Conservation (phyloP, 2,888 invertebrate genomes). For the Nomada flava region DNA sequence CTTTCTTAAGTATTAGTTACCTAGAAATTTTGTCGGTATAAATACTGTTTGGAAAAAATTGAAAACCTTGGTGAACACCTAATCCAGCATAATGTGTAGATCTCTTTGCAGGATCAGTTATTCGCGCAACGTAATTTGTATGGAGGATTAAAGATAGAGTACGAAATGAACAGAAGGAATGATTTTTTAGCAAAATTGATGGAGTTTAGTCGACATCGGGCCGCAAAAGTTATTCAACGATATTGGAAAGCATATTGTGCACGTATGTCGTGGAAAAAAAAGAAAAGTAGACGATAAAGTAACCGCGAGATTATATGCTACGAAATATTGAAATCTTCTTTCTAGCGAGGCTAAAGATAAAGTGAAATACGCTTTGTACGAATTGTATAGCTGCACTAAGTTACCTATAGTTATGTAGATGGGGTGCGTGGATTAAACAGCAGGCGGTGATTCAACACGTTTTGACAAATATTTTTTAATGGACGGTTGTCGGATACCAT, state of each 20-base stretch:
- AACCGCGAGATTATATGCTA: too few relatives aligned
- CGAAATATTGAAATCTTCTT: too few relatives aligned
- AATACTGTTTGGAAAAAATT: not conserved
- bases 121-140: slow-evolving; percentile 69
- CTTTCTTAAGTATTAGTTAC: not conserved
- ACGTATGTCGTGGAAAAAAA: slow-evolving; percentile 70
- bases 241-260: slow-evolving; percentile 76
- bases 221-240: slow-evolving; percentile 78
- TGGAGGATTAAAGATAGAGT: slow-evolving; percentile 73
- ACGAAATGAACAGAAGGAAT: slow-evolving; percentile 66
- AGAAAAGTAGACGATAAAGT: slow-evolving; percentile 66
- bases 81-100: too few relatives aligned
- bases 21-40: too few relatives aligned
- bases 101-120: slow-evolving; percentile 64
- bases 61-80: not conserved
- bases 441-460: too few relatives aligned
- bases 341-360: too few relatives aligned
- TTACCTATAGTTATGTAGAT: too few relatives aligned
- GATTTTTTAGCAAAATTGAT: slow-evolving; percentile 72
- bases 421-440: too few relatives aligned
- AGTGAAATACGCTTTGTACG: too few relatives aligned
- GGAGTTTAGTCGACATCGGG: slow-evolving; percentile 74
- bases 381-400: too few relatives aligned
- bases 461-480: too few relatives aligned
- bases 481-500: too few relatives aligned